Evolutionary conservation across 2,113 vertebrate genomes (phyloP), one percentile per base, ranked within the genome.

Genomic region (Corapipo altera): DNA sequence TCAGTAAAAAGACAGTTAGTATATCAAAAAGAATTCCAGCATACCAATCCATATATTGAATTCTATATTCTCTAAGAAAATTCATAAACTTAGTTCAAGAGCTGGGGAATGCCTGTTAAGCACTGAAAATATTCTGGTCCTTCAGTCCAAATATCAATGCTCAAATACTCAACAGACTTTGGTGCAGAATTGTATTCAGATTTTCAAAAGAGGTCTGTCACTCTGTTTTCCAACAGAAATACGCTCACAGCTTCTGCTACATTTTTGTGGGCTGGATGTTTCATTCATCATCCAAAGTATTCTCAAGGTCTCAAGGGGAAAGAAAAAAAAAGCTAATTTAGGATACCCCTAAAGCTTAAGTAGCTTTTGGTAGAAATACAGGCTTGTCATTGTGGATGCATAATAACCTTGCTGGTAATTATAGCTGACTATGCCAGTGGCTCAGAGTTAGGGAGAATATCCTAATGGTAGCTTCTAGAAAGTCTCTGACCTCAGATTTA

Each of bases 371-470:
- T 91, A 62, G 66, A 95, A 89, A 91, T 75, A 80, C 59, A 89
- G 22, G 32, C 48, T 82, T 96, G 49, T 79, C 80, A 75, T 78
- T 92, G 37, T 69, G 35, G 83, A 77, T 96, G 81, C 71, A 73
- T 85, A 91, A 91, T 89, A 87, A 85, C 32, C 49, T 81, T 89
- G n/a, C 71, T 94, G 37, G 26, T 93, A 93, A 93, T 88, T 83
- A 93, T 75, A 94, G 35, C 33, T 75, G 72, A 57, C 57, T 79
- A n/a, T 66, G 75, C 43, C 73, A 49, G 37, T 71, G 54, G 62
- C 76, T 95, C 71, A 69, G 32, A 75, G 33, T 91, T 75, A 66
- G 44, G 55, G 48, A 44, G 55, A 52, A 76, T 88, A 89, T 84
- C 21, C 19, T 83, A 84, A 49, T 61, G 27, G 86, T 77, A 75